Percentiles rank a stretch among this genome's conserved stretches.
These are phyloP conservation scores for Watsonalla binaria DNA, from an alignment of 2,888 invertebrate genomes.

Conservation along the genomic window DNA sequence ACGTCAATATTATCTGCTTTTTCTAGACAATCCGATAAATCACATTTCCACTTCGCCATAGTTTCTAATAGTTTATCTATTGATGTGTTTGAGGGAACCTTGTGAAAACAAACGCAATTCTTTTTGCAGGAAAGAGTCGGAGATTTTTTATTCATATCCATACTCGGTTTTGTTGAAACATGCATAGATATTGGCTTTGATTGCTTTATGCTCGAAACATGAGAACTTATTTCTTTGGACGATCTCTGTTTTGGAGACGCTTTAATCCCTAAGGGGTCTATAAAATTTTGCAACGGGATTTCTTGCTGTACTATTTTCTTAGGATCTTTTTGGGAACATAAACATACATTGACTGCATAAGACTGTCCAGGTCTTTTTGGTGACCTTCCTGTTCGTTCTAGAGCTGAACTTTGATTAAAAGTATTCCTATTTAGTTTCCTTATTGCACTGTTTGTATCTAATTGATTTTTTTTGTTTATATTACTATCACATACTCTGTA, in stretches of 20 bases:
- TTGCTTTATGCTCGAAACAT: slow-evolving; percentile 28
- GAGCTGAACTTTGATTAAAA: slow-evolving; percentile 6
- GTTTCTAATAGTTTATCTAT: slow-evolving; percentile 53
- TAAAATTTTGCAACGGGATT: slow-evolving; percentile 4
- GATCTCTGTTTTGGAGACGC: slow-evolving; percentile 19
- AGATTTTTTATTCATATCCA: slow-evolving; percentile 13
- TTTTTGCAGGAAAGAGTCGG: slow-evolving; percentile 28
- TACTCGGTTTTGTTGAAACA: slow-evolving; percentile 15
- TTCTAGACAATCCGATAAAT: slow-evolving; percentile 18
- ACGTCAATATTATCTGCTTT: slow-evolving; percentile 10
- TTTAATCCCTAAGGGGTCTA: slow-evolving; percentile 3
- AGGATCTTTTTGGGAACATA: slow-evolving; percentile 38
- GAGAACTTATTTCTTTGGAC: slow-evolving; percentile 19
- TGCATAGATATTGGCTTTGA: slow-evolving; percentile 33
- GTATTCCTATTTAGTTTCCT: slow-evolving; percentile 13
- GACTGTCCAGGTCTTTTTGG: slow-evolving; percentile 30
- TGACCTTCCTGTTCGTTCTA: slow-evolving; percentile 24
- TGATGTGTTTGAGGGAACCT: slow-evolving; percentile 57
- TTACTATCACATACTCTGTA: not conserved
- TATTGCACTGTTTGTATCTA: slow-evolving; percentile 4
- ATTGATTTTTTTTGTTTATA: slow-evolving; percentile 2
- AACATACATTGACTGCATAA: slow-evolving; percentile 59
- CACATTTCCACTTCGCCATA: slow-evolving; percentile 42
- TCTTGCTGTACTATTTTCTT: slow-evolving; percentile 13
- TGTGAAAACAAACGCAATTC: slow-evolving; percentile 54